Conservation (phyloP, 35 echinoderm and acorn worm species). For the Apostichopus californicus region DNA sequence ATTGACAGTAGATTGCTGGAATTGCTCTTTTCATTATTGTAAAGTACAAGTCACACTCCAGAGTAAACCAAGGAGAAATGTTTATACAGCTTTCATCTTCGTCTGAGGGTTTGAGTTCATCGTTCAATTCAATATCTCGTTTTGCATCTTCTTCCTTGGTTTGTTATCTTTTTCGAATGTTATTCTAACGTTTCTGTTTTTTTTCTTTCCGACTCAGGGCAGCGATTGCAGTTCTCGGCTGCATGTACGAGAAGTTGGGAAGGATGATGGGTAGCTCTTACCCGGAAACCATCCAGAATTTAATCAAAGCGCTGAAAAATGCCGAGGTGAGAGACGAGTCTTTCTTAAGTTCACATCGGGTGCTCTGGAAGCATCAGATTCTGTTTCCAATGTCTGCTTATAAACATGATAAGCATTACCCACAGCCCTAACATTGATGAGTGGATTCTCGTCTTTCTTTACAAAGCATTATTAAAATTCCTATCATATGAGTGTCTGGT, state of each 20-base stretch:
- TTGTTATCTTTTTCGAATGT: no score
- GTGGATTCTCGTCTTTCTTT: not conserved
- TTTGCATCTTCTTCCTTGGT: no score
- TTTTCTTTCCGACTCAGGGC: conserved; percentile 66
- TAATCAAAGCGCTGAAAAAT: conserved; percentile 96
- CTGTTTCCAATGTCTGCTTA: not conserved
- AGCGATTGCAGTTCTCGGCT: conserved; percentile 86
- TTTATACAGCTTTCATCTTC: no score
- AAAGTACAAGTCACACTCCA: no score
- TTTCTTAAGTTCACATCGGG: not conserved
- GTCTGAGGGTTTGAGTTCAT: no score
- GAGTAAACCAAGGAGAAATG: no score
- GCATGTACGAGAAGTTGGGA: conserved; percentile 94
- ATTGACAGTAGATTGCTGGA: no score
- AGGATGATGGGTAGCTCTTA: conserved; percentile 87
- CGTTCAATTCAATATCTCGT: no score
- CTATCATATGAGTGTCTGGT: not conserved
- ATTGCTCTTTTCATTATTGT: no score
- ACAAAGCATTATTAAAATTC: not conserved
- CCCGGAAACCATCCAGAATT: conserved; percentile 87
- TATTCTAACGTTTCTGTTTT: no score
- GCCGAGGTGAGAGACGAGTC: conserved; percentile 82
- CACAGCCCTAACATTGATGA: not conserved
- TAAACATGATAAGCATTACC: not conserved
- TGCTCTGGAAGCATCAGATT: not conserved